Percentiles rank a stretch among this genome's conserved stretches.
Conservation (phyloP, 2,113 vertebrate species). For the western clawed frog (Xenopus tropicalis) region DNA sequence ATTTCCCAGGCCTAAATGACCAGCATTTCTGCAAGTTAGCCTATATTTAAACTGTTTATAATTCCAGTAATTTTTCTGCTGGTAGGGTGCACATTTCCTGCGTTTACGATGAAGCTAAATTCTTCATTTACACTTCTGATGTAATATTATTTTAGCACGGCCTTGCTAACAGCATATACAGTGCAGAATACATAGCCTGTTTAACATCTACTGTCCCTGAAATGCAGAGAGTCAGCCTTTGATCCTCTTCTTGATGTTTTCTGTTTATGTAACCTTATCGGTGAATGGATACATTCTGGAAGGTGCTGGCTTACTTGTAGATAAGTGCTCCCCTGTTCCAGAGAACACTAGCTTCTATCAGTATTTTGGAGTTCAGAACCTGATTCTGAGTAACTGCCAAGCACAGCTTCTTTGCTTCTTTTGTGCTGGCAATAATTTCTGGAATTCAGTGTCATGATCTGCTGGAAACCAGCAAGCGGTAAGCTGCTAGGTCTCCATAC, state of each 20-base stretch:
- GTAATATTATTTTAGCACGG: too few relatives aligned
- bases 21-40: too few relatives aligned
- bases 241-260: background rate
- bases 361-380: background rate
- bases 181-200: too few relatives aligned
- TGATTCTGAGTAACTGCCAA: slow-evolving; percentile 13
- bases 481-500: too few relatives aligned
- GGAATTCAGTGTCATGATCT: slow-evolving; percentile 13
- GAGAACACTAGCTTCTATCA: slow-evolving; percentile 7
- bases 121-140: too few relatives aligned
- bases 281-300: background rate
- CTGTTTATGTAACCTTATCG: slow-evolving; percentile 1
- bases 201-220: background rate
- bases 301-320: slow-evolving; percentile 10
- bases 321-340: slow-evolving; percentile 16
- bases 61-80: too few relatives aligned
- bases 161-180: too few relatives aligned
- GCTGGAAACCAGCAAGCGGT: background rate
- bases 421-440: slow-evolving; percentile 20
- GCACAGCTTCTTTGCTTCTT: slow-evolving; percentile 15
- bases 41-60: too few relatives aligned
- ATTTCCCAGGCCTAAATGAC: too few relatives aligned
- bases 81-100: too few relatives aligned
- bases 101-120: too few relatives aligned
- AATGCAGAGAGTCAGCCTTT: background rate